Base-by-base conservation (phyloP, 2,113 vertebrate species). In the Oxygymnocypris stewartii region DNA sequence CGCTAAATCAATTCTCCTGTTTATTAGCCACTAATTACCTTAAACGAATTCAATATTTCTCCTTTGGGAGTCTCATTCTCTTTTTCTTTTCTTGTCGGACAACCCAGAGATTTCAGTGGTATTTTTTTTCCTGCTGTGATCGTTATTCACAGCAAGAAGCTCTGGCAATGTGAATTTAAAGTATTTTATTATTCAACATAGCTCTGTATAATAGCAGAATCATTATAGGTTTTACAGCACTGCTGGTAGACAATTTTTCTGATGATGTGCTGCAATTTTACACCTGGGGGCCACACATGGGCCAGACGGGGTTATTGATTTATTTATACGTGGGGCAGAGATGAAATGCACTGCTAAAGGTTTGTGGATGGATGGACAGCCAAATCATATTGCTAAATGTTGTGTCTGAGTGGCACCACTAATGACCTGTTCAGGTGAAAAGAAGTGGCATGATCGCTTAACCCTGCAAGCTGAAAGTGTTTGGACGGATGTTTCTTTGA, bases 101-200 rank as follows among this genome's bases (percentile, higher is more conserved):
- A 69, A 69, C 80, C 59, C n/a, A 31, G 16, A 1, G 25, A 65
- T 31, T 82, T 82, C 44, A 82, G 42, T 47, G 16, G 42, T 69
- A n/a, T 8, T 47, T 8, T 47, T 80, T 80, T 31, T 67, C 25
- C 59, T 80, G 76, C 59, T 63, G 54, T 13, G 61, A 85, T 77
- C 74, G 6, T 78, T 85, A 49, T 76, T 28, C n/a, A 61, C 6
- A 42, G 59, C n/a, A 28, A 8, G 59, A 82, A 28, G 42, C 42
- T 35, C 1, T 8, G n/a, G 40, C 69, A 47, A 47, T 51, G 44
- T 71, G 63, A 82, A 82, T 82, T 54, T 82, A 82, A 82, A 82
- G 63, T 47, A n/a, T 71, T 69, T 81, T 81, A 81, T 73, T 86
- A 73, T 73, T 86, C 77, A 86, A 57, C 65, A 51, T 82, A 82